Evolutionary conservation across 2,888 invertebrate species (phyloP).

Genomic region (Corythucha ciliata): DNA sequence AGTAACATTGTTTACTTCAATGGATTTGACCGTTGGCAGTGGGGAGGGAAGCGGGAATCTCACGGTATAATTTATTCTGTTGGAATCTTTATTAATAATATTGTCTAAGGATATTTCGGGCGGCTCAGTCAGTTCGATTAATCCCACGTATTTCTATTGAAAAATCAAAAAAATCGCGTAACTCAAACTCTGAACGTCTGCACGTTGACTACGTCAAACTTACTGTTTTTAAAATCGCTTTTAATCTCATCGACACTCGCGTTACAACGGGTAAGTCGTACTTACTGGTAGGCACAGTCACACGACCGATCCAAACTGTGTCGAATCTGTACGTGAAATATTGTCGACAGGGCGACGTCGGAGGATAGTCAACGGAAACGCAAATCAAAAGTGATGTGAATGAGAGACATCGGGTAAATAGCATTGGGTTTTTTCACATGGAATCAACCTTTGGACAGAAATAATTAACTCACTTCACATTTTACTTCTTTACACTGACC

Average conservation of each 20-base stretch:
- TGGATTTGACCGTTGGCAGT: conserved; percentile 26
- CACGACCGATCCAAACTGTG: conserved; percentile 10
- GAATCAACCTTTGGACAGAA: no score
- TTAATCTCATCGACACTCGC: conserved; percentile 16
- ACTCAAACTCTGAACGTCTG: no score
- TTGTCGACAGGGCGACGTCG: conserved; percentile 23
- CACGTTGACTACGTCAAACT: not conserved
- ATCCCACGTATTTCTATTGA: conserved; percentile 31
- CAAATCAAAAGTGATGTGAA: no score
- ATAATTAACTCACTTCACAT: no score
- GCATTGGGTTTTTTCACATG: no score
- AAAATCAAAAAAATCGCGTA: conserved; percentile 18
- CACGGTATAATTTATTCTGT: conserved; percentile 26
- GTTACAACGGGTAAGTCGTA: conserved; percentile 9
- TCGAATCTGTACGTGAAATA: conserved; percentile 18
- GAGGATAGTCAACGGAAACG: no score
- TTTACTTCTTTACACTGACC: no score
- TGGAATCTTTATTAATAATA: conserved; percentile 8
- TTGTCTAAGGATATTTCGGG: conserved; percentile 23
- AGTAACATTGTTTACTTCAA: conserved; percentile 26
- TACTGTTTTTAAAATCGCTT: conserved; percentile 19
- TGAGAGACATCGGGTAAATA: no score
- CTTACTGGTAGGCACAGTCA: conserved; percentile 15
- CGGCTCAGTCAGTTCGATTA: conserved; percentile 27
- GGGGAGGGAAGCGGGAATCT: conserved; percentile 30